phyloP scores from a whole-genome alignment of 2,888 invertebrate genomes.

The Athetis lepigone region DNA sequence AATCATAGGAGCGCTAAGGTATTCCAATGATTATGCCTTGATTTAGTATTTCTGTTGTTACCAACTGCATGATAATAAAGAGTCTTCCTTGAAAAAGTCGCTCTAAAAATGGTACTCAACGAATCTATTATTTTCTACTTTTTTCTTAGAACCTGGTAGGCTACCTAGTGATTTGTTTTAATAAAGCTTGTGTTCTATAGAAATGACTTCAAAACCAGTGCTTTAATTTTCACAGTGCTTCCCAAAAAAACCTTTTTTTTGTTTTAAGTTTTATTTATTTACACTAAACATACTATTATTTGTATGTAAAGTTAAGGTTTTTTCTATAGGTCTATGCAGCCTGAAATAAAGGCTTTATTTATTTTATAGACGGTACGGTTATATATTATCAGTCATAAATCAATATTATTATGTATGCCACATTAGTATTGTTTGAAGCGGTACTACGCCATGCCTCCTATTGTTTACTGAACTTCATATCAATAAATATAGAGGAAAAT shows the following conservation, averaged over 20 bases:
- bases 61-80: conserved; percentile 15
- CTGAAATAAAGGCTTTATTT: conserved; percentile 2
- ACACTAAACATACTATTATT: no score
- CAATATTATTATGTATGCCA: conserved; percentile 24
- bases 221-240: neutral
- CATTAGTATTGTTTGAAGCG: conserved; percentile 30
- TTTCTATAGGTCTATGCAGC: no score
- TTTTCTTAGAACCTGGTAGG: neutral
- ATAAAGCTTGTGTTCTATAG: no score
- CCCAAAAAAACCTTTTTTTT: neutral
- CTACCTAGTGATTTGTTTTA: neutral
- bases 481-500: conserved; percentile 30
- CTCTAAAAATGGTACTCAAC: neutral
- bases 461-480: conserved; percentile 29
- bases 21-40: conserved; percentile 31
- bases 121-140: conserved; percentile 2
- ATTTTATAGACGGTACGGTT: neutral
- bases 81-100: conserved; percentile 20
- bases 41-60: conserved; percentile 42
- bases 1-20: conserved; percentile 38
- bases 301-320: no score
- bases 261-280: no score
- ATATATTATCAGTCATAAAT: conserved; percentile 40
- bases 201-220: neutral
- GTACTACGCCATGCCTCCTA: conserved; percentile 34